A percentile compares a stretch with the other conserved stretches of the same genome.
phyloP scores from a whole-genome alignment of 2,888 invertebrate genomes.

The Eilema sororculum region DNA sequence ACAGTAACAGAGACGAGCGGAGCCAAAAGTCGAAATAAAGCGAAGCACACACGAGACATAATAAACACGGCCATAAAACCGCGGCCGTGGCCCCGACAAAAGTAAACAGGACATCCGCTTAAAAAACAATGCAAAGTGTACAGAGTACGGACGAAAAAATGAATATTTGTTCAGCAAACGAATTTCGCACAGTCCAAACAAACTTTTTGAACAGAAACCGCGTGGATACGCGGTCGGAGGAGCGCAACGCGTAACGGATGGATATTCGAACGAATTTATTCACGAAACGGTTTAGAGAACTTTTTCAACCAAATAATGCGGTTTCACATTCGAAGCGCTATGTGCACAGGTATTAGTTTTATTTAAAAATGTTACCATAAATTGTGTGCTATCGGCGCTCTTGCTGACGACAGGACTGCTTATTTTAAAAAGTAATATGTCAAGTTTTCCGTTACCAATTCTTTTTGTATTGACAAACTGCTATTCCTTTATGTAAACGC shows the following conservation, averaged over 20 bases:
- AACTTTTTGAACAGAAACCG: conserved; percentile 68
- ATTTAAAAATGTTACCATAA: conserved; percentile 33
- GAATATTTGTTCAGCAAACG: conserved; percentile 70
- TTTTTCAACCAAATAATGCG: conserved; percentile 54
- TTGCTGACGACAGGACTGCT: conserved; percentile 33
- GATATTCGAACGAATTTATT: conserved; percentile 60
- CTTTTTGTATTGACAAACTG: conserved; percentile 15
- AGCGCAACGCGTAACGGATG: conserved; percentile 55
- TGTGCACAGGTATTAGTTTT: conserved; percentile 32
- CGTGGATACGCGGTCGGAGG: conserved; percentile 56
- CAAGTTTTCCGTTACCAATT: conserved; percentile 23
- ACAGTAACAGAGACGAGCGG: conserved; percentile 55
- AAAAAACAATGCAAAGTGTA: conserved; percentile 73
- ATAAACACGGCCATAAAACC: conserved; percentile 64
- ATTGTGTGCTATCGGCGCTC: conserved; percentile 20
- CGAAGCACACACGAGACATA: conserved; percentile 55
- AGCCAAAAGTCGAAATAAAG: conserved; percentile 51
- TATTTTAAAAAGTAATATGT: neutral
- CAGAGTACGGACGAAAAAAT: conserved; percentile 57
- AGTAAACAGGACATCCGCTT: conserved; percentile 74
- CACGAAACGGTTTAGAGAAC: conserved; percentile 52
- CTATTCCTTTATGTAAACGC: conserved; percentile 5
- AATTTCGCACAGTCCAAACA: conserved; percentile 69
- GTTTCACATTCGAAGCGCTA: conserved; percentile 53
- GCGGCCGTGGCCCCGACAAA: conserved; percentile 61